phyloP scores from a whole-genome alignment of 2,888 invertebrate genomes.

The Amphipyra berbera region DNA sequence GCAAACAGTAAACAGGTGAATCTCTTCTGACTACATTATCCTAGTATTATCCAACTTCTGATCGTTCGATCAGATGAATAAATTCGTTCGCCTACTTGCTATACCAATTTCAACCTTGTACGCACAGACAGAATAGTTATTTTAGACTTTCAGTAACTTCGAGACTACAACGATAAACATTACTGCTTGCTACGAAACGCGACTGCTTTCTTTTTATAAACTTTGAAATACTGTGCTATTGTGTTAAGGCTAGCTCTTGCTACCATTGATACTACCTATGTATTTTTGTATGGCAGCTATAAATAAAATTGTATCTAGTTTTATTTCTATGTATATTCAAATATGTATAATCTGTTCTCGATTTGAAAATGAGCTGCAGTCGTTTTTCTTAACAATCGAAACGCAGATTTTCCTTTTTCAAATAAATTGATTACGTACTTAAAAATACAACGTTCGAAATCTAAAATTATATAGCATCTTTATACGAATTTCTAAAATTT shows the following conservation, averaged over 20 bases:
- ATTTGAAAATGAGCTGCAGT: slow-evolving; percentile 33
- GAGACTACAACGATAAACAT: slow-evolving; percentile 69
- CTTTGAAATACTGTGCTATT: slow-evolving; percentile 61
- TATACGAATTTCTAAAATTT: too few relatives aligned
- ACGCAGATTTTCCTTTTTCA: not conserved
- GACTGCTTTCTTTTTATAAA: slow-evolving; percentile 73
- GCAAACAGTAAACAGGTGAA: not conserved
- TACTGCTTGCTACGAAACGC: slow-evolving; percentile 72
- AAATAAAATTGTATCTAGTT: slow-evolving; percentile 51
- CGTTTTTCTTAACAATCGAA: slow-evolving; percentile 16
- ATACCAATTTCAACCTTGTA: slow-evolving; percentile 20
- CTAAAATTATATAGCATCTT: too few relatives aligned
- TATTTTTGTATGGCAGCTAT: slow-evolving; percentile 61
- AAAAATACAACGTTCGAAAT: too few relatives aligned
- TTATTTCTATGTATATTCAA: slow-evolving; percentile 51
- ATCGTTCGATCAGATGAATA: slow-evolving; percentile 2
- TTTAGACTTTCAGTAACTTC: slow-evolving; percentile 45
- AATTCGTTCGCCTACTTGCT: slow-evolving; percentile 4
- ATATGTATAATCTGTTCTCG: slow-evolving; percentile 33
- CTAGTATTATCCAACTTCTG: slow-evolving; percentile 7
- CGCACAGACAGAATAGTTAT: slow-evolving; percentile 61
- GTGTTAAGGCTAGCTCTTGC: slow-evolving; percentile 52
- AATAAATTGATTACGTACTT: too few relatives aligned
- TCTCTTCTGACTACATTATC: slow-evolving; percentile 12
- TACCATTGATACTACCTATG: slow-evolving; percentile 45